Base-by-base conservation (phyloP, 2,888 invertebrate genomes). In the Tenthredo notha region DNA sequence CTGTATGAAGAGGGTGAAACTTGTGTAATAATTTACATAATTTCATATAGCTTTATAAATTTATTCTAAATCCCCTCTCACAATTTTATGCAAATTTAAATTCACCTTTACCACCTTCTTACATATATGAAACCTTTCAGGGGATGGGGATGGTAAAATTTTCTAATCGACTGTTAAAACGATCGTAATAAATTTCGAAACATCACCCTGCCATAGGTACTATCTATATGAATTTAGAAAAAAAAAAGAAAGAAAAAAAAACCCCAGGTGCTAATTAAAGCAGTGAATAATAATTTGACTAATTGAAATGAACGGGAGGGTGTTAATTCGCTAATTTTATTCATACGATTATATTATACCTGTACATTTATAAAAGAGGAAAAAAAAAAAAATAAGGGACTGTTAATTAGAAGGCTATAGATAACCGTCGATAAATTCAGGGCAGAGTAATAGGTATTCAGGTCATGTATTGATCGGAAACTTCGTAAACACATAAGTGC, bases 21-120 rank as follows among this genome's bases (percentile, higher is more conserved):
- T 85, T 84, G 75, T 84, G 75, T 61, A 74, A 75, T 29, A 67
- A 85, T 89, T 89, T 87, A 58, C 87, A 88, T 90, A 89, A 89
- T 87, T 87, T 90, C 86, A 84, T 86, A 86, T 74, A 75, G 86
- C 84, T 87, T 88, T 78, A 86, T 85, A 88, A 89, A 89, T 89
- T 88, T 89, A 89, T 90, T 87, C 87, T 33, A 82, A 72, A 72
- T 77, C 33, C 33, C 85, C 85, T 21, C 70, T 29, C 80, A n/a
- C 43, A 40, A 18, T 72, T 47, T 50, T 47, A 85, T 85, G 80
- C 85, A 82, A 85, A 58, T 29, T 40, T 43, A 21, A 15, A 9
- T 10, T 54, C 50, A 33, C 77, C 47, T 47, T 47, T 15, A 15
- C 47, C 47, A 15, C 4, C 15, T 50, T 9, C 18, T 25, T 29